Base-by-base conservation (phyloP, 2,888 invertebrate genomes). In the Subacronicta megacephala region DNA sequence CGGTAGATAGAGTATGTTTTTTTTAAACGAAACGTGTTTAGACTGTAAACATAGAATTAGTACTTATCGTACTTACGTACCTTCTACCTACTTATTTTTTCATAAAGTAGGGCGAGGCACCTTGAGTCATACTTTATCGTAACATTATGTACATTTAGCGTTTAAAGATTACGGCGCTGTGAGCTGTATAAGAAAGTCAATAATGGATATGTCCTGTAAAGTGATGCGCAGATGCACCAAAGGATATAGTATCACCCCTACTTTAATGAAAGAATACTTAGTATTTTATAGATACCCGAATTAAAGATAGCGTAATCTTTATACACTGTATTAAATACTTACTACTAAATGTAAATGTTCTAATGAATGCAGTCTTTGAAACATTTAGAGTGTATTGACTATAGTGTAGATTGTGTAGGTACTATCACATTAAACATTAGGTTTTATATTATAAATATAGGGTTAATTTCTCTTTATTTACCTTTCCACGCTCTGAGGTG, bases 401-500 rank as follows among this genome's bases (percentile, higher is more conserved):
- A 20, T 20, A 6, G n/a, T n/a, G n/a, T n/a, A n/a, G n/a, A n/a
- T n/a, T n/a, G n/a, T n/a, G n/a, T n/a, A n/a, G n/a, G n/a, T n/a
- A n/a, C n/a, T n/a, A n/a, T n/a, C n/a, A n/a, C n/a, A n/a, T n/a
- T n/a, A n/a, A n/a, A n/a, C n/a, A n/a, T n/a, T n/a, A n/a, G n/a
- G n/a, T n/a, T n/a, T 20, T 6, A 3, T 20, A 20, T 6, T 20
- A 1, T 1, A 1, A 23, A 23, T 23, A 9, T 1, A 1, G 23
- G 23, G 23, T 23, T 9, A 16, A 9, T 15, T 12, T 40, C 5
- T n/a, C 3, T 2, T 40, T 1, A 31, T 17, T 65, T 78, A 93
- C 93, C 92, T 90, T 93, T 93, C 93, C 93, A 94, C 42, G 75
- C 82, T 56, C 77, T 88, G 7, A 93, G 87, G 55, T 88, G 83